A percentile compares a stretch with the other conserved stretches of the same genome.
Conservation (phyloP, 92 coral and sea anemone genomes). For the Diadumene lineata region DNA sequence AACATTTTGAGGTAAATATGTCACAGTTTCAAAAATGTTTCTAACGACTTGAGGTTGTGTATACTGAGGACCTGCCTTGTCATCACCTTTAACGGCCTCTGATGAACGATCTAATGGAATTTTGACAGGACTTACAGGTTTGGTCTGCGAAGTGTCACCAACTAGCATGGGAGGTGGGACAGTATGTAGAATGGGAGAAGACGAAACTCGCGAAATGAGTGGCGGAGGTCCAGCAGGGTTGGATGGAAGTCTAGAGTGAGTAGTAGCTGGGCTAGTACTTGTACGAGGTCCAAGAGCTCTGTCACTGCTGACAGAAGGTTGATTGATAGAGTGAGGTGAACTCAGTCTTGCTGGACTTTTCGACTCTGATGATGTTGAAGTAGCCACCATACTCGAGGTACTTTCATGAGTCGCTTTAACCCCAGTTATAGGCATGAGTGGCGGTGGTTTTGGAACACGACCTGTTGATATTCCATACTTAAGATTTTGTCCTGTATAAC, state of each 20-base stretch:
- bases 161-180: background rate
- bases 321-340: slow-evolving; percentile 46
- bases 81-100: slow-evolving; percentile 5
- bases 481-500: slow-evolving; percentile 31
- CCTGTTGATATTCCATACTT: slow-evolving; percentile 92
- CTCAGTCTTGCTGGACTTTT: slow-evolving; percentile 48
- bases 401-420: slow-evolving; percentile 35
- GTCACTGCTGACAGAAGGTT: slow-evolving; percentile 50
- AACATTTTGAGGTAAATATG: slow-evolving; percentile 33
- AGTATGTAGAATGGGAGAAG: slow-evolving; percentile 38
- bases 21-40: slow-evolving; percentile 72
- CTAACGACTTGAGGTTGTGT: slow-evolving; percentile 45
- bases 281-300: slow-evolving; percentile 53
- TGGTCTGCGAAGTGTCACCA: background rate
- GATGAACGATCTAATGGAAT: background rate
- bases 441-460: slow-evolving; percentile 93
- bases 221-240: slow-evolving; percentile 81
- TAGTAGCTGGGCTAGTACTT: slow-evolving; percentile 31
- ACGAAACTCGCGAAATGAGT: slow-evolving; percentile 49
- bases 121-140: slow-evolving; percentile 3
- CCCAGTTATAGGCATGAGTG: slow-evolving; percentile 94
- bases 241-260: slow-evolving; percentile 30
- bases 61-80: background rate
- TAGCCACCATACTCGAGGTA: slow-evolving; percentile 13
- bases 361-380: slow-evolving; percentile 29